These are phyloP conservation scores for Peromyscus maniculatus DNA, from an alignment of 2,113 vertebrate species.

Conservation along the genomic window DNA sequence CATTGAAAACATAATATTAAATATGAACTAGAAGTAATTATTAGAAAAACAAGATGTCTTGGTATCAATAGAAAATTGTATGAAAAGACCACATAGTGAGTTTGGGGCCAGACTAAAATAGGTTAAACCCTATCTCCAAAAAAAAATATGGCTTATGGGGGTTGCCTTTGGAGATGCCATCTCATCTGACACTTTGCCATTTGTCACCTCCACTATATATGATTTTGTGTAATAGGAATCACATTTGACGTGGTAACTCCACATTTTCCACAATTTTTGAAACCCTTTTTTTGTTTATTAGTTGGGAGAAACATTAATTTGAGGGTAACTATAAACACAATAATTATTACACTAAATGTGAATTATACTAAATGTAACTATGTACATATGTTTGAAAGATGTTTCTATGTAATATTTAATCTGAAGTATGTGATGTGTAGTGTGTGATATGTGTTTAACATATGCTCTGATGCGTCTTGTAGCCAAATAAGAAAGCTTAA, in stretches of 20 bases:
- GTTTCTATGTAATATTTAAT: not conserved
- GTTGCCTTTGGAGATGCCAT: not conserved
- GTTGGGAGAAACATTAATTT: constrained; percentile 1
- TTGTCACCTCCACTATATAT: not conserved
- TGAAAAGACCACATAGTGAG: not conserved
- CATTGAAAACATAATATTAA: not conserved
- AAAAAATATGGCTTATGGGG: not conserved
- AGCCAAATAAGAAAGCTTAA: not conserved
- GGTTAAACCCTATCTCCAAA: not conserved
- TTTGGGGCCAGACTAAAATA: not conserved
- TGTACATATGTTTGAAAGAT: not conserved
- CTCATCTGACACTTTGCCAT: not conserved
- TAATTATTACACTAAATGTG: not conserved
- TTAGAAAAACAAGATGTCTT: not conserved
- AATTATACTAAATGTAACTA: not conserved
- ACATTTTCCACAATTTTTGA: not conserved
- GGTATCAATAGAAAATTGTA: not conserved
- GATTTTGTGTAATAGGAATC: not conserved
- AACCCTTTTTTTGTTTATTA: not conserved
- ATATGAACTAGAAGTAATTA: not conserved
- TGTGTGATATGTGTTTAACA: not conserved
- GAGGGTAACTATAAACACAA: not conserved
- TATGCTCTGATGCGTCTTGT: not conserved
- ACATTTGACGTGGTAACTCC: not conserved
- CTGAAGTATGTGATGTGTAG: not conserved